phyloP scores from a whole-genome alignment of 2,797 vertebrate species.

The Pteropus rufus region DNA sequence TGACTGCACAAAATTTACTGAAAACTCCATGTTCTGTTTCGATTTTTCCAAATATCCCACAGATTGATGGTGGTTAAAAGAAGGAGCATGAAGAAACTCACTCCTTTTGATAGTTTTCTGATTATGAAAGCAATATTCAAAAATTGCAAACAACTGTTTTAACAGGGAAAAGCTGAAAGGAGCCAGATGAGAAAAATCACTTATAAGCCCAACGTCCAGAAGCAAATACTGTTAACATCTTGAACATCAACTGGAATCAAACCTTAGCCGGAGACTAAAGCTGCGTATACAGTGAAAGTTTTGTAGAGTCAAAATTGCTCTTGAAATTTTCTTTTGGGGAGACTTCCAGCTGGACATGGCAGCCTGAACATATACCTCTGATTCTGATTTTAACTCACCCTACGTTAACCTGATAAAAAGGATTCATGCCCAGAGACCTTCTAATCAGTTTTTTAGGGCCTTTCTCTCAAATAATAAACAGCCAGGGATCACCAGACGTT shows the following conservation, averaged over 20 bases:
- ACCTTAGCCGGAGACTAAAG: not conserved
- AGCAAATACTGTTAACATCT: not conserved
- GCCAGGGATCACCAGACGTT: not conserved
- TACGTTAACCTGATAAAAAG: not conserved
- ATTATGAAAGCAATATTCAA: slow-evolving; percentile 11
- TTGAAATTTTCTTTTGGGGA: not conserved
- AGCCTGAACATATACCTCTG: not conserved
- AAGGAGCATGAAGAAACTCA: not conserved
- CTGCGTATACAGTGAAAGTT: not conserved
- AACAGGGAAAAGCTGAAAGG: not conserved
- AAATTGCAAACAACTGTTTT: not conserved
- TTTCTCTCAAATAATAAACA: not conserved
- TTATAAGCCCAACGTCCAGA: not conserved
- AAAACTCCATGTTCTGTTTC: not conserved
- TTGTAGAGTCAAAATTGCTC: not conserved
- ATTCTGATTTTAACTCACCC: not conserved
- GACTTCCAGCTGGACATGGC: not conserved
- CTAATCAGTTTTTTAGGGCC: not conserved
- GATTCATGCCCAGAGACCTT: not conserved
- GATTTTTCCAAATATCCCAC: not conserved
- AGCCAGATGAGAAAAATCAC: not conserved
- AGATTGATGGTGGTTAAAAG: not conserved
- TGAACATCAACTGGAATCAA: not conserved
- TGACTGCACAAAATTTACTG: not conserved
- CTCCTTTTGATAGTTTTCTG: slow-evolving; percentile 35